These are phyloP conservation scores for Cantharis nigra DNA, from an alignment of 2,888 invertebrate species.

Conservation along the genomic window DNA sequence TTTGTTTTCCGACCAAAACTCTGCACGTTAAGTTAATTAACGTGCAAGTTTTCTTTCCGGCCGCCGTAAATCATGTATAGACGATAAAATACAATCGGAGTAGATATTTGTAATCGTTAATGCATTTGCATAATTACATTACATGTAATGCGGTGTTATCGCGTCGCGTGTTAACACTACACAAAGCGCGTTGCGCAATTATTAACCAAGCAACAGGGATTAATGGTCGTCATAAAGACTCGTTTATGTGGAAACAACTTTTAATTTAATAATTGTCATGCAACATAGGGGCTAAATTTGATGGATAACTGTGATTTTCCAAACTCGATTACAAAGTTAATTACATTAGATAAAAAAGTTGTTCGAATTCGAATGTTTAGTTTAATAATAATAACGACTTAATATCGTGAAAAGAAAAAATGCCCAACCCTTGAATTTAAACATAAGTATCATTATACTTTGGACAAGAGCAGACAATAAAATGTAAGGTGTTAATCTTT, in stretches of 20 bases:
- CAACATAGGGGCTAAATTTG: constrained; percentile 32
- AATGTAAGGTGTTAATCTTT: constrained; percentile 52
- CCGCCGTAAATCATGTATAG: constrained; percentile 32
- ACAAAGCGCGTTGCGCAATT: constrained; percentile 27
- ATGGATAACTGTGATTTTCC: constrained; percentile 36
- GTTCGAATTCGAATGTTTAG: constrained; percentile 21
- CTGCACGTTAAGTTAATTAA: background rate
- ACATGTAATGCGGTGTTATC: constrained; percentile 30
- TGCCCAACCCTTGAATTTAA: constrained; percentile 41
- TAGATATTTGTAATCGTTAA: constrained; percentile 44
- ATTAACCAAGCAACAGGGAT: constrained; percentile 41
- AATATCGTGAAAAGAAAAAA: constrained; percentile 18
- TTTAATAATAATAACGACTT: background rate
- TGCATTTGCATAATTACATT: constrained; percentile 45
- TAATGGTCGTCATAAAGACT: constrained; percentile 44
- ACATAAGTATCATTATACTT: constrained; percentile 49
- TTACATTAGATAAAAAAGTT: constrained; percentile 15
- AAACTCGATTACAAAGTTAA: constrained; percentile 34
- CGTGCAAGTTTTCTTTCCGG: background rate
- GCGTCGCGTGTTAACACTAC: constrained; percentile 27
- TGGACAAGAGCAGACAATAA: constrained; percentile 45
- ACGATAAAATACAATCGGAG: constrained; percentile 36
- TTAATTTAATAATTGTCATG: constrained; percentile 48
- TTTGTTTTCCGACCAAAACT: background rate
- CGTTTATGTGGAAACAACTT: constrained; percentile 46